Base-by-base conservation (phyloP, 2,888 invertebrate species). In the Polymixis flavicincta region DNA sequence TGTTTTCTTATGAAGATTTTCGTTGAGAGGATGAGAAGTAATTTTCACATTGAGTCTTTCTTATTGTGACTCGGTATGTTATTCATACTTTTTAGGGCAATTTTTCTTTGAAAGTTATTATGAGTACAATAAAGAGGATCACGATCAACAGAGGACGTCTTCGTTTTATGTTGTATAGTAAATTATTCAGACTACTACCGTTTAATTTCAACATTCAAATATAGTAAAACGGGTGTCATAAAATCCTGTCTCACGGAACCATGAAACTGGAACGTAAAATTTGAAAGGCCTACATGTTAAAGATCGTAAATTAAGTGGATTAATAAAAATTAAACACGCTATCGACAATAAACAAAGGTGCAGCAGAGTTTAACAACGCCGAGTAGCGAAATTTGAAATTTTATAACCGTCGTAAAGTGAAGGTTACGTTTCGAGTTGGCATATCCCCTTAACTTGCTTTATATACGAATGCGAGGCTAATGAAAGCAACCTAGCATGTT, bases 401-500 rank as follows among this genome's bases (percentile, higher is more conserved):
- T 96, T 95, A 95, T 94, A 92, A 88, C 91, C 82, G 88, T 92
- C 95, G 91, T 96, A 94, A 95, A 93, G 88, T 87, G 89, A 90
- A 93, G 93, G 93, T 93, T 93, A 92, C 91, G 92, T 92, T 92
- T 92, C 89, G 89, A 90, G 92, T 92, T 90, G 88, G 90, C 84
- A 90, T 92, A 92, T 91, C 87, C 90, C 90, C 90, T 90, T 92
- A 92, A 93, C 92, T 92, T 90, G 91, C 91, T 93, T 94, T 94
- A 94, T 93, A 91, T 89, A 86, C 84, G 85, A 88, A 89, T 88
- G 89, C 87, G 82, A 80, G 88, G 91, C 92, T 94, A 95, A 95
- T 95, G 93, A 95, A 94, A 94, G 92, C 92, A 92, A 91, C 93
- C 93, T 93, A 91, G 93, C 92, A 91, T 93, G 93, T 94, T 95